These are phyloP conservation scores for Odocoileus virginianus DNA, from an alignment of 2,113 vertebrate species.

Conservation along the genomic window DNA sequence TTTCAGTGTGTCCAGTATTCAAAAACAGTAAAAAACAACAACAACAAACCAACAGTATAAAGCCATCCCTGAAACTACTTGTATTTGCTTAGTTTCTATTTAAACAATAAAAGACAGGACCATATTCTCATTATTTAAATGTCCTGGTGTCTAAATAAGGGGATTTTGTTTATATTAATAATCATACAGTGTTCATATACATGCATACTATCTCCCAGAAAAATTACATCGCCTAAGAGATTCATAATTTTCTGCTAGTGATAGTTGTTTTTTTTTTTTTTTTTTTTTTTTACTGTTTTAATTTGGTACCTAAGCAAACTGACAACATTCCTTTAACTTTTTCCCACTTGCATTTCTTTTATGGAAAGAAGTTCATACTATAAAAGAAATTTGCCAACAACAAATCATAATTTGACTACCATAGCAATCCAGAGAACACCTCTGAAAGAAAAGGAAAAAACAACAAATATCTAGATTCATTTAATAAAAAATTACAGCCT, in stretches of 20 bases:
- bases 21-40: neutral
- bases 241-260: neutral
- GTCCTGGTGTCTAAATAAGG: neutral
- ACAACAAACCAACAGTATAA: neutral
- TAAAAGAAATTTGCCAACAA: constrained; percentile 49
- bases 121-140: constrained; percentile 12
- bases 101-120: constrained; percentile 6
- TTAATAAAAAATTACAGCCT: constrained; percentile 25
- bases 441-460: constrained; percentile 49
- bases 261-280: neutral
- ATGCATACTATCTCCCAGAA: neutral
- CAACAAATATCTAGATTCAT: neutral
- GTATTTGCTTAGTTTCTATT: neutral
- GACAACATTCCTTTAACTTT: constrained; percentile 39
- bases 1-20: neutral
- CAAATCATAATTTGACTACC: constrained; percentile 52
- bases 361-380: constrained; percentile 6
- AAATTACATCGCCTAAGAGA: neutral
- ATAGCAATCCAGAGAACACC: constrained; percentile 22
- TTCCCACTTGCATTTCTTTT: constrained; percentile 44
- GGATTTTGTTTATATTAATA: constrained; percentile 15
- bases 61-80: neutral
- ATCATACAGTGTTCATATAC: neutral
- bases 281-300: constrained; percentile 14
- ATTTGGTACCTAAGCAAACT: constrained; percentile 27